Evolutionary conservation across 2,888 invertebrate species (phyloP), one percentile per base, ranked within the genome.

Genomic region (Agapostemon virescens): DNA sequence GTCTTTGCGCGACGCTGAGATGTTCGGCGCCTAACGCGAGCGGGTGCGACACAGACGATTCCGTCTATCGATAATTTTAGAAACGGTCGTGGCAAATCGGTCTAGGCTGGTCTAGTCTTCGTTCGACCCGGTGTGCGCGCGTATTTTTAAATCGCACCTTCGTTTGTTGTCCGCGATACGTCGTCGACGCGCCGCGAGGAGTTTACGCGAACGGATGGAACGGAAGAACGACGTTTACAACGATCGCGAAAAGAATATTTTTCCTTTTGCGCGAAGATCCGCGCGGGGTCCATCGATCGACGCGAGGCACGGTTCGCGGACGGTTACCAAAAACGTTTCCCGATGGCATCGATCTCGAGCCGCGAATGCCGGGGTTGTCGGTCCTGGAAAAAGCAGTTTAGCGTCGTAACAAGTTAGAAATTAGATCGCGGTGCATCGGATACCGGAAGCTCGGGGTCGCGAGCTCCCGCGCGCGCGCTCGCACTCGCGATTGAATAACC

Each of bases 391-490:
- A 26, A 23, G 26, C 26, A 26, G n/a, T 15, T 26, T 5, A 55
- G 26, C 52, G 23, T 4, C 38, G 52, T 26, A 15, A 11, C 23
- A 6, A 26, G 23, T 79, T 75, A 64, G 68, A 69, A 80, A 71
- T 68, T 68, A 69, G 40, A 79, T 72, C 74, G 42, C 40, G 23
- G n/a, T 42, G 1, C 45, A 42, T 58, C 17, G 49, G 52, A 70
- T 55, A 30, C 52, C 33, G 72, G 68, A 64, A 67, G 40, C 40
- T 13, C 6, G 61, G 30, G 7, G 30, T 30, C 33, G 52, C n/a
- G 52, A n/a, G 23, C 23, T 26, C n/a, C n/a, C 13, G 61, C 33
- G 33, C 33, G 58, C 20, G 20, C 33, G n/a, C 58, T 26, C 58
- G 2, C n/a, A 30, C 30, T 26, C 30, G n/a, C 49, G n/a, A 63